Evolutionary conservation across 2,888 invertebrate species (phyloP).

Genomic region (Plebejus argus): DNA sequence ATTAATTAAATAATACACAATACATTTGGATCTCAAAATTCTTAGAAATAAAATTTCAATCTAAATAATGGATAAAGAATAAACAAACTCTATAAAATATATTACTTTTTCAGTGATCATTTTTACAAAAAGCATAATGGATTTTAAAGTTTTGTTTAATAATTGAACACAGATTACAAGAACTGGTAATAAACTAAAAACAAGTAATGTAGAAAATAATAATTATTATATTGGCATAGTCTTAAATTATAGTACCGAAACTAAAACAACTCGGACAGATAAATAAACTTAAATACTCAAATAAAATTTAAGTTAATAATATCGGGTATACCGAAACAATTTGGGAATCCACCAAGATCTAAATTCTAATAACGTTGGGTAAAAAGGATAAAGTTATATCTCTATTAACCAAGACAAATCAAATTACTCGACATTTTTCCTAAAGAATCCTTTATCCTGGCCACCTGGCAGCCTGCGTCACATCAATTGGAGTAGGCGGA

Average conservation of each 20-base stretch:
- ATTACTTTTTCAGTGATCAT: too few relatives aligned
- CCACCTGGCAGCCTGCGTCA: conserved; percentile 21
- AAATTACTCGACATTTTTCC: conserved; percentile 22
- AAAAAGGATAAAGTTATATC: conserved; percentile 15
- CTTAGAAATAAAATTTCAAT: too few relatives aligned
- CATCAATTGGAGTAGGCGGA: conserved; percentile 6
- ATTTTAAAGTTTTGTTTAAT: too few relatives aligned
- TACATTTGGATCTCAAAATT: too few relatives aligned
- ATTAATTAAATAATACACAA: too few relatives aligned
- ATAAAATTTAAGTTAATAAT: background rate
- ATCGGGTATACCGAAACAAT: background rate
- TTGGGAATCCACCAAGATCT: background rate
- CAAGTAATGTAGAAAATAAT: too few relatives aligned
- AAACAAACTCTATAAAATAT: too few relatives aligned
- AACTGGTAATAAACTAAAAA: too few relatives aligned
- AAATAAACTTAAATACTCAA: background rate
- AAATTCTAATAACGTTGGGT: background rate
- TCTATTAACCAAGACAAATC: conserved; percentile 27
- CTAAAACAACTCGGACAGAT: background rate
- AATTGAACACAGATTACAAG: too few relatives aligned
- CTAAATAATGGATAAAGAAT: too few relatives aligned
- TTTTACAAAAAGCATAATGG: too few relatives aligned
- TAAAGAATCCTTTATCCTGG: background rate
- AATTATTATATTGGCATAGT: background rate
- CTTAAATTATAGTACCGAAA: background rate